A percentile compares a stretch with the other conserved stretches of the same genome.
Evolutionary conservation across 2,113 vertebrate species (phyloP).

Genomic region (Daubentonia madagascariensis): DNA sequence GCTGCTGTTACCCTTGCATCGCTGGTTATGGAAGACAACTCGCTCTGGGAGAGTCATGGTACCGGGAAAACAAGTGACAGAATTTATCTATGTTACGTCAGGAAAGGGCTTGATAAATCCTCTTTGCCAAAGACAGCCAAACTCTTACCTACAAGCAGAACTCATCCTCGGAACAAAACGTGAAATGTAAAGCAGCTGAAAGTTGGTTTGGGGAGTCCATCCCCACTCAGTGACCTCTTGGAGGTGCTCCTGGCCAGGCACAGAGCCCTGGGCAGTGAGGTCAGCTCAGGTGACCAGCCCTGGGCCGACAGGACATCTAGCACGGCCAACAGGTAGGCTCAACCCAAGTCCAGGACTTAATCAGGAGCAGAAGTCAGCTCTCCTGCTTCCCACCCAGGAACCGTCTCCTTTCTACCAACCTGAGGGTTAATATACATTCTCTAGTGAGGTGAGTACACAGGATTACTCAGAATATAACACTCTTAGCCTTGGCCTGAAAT

Average conservation of each 20-base stretch:
- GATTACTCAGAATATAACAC: background rate
- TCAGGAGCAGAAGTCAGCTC: rapidly evolving
- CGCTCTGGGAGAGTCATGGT: too few species aligned
- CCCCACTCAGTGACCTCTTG: rapidly evolving
- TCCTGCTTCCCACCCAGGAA: rapidly evolving
- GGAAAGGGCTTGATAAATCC: rapidly evolving
- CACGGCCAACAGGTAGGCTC: background rate
- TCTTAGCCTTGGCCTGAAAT: background rate
- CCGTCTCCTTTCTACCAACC: rapidly evolving
- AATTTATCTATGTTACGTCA: rapidly evolving
- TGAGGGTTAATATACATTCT: background rate
- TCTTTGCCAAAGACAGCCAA: rapidly evolving
- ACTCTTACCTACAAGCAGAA: too few species aligned
- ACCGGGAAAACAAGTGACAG: rapidly evolving
- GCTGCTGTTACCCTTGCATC: rapidly evolving
- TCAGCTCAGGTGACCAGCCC: rapidly evolving
- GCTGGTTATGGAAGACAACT: rapidly evolving
- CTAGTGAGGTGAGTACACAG: rapidly evolving
- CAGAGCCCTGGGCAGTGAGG: background rate
- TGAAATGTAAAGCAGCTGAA: rapidly evolving
- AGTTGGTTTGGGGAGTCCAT: rapidly evolving
- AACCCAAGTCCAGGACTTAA: background rate
- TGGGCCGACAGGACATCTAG: too few species aligned
- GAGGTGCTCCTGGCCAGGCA: rapidly evolving
- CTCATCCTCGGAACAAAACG: too few species aligned